phyloP scores from a whole-genome alignment of 2,797 vertebrate genomes.

The Smutsia gigantea region DNA sequence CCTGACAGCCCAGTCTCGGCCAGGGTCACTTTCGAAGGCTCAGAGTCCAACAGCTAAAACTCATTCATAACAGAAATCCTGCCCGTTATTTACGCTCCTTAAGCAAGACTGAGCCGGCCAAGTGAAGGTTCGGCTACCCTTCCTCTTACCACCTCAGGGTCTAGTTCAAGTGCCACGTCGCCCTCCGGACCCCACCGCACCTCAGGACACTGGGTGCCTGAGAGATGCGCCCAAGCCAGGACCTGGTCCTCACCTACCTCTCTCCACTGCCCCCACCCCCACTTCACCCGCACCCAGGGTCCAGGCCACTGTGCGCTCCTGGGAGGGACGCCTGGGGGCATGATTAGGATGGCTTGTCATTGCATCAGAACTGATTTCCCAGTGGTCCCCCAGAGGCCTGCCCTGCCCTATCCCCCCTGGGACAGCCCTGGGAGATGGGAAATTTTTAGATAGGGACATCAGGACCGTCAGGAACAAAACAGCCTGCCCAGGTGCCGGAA shows the following conservation, averaged over 20 bases:
- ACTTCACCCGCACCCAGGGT: no score
- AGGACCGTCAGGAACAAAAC: neutral
- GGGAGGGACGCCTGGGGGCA: neutral
- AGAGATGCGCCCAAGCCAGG: fast-evolving
- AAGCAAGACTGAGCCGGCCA: neutral
- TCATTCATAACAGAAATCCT: neutral
- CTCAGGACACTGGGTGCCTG: fast-evolving
- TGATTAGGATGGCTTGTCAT: neutral
- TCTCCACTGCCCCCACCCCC: neutral
- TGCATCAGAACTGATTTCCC: neutral
- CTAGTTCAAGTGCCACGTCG: neutral
- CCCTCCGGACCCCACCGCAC: neutral
- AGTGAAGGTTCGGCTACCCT: no score
- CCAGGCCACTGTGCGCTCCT: fast-evolving
- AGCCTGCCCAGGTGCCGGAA: neutral
- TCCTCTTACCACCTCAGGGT: no score
- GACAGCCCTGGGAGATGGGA: neutral
- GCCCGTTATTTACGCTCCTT: no score
- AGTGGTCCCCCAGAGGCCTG: neutral
- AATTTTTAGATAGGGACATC: fast-evolving
- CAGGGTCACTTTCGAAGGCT: fast-evolving
- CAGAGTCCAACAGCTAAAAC: neutral
- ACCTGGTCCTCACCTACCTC: neutral
- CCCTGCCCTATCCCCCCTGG: neutral
- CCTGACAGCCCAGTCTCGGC: fast-evolving